A percentile compares a stretch with the other conserved stretches of the same genome.
Evolutionary conservation across 2,113 vertebrate genomes (phyloP).

Genomic region (Rhipidura dahli): DNA sequence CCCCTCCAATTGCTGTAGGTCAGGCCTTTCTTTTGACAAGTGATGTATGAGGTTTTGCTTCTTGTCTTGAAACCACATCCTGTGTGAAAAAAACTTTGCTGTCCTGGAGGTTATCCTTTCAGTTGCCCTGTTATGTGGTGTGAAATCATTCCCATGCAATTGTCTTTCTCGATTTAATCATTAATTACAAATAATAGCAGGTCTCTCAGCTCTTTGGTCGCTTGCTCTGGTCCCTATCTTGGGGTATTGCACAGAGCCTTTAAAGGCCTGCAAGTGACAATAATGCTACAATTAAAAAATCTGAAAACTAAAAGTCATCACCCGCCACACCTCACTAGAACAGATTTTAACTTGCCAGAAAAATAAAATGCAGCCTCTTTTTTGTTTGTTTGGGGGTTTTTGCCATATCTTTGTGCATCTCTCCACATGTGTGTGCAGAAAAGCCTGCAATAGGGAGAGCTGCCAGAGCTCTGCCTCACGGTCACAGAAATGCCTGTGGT

Average conservation of each 20-base stretch:
- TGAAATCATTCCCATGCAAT: not conserved
- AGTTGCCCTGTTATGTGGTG: not conserved
- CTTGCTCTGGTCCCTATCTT: not conserved
- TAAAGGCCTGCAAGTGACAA: not conserved
- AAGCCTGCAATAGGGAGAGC: not conserved
- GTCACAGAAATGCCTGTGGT: not conserved
- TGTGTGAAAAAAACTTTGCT: not conserved
- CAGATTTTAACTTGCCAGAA: not conserved
- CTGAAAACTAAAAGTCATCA: not conserved
- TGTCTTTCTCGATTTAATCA: not conserved
- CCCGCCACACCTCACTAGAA: not conserved
- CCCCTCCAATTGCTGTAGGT: not conserved
- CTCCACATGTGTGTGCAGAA: fast-evolving
- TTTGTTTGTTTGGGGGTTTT: not conserved
- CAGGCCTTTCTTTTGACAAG: not conserved
- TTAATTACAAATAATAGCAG: not conserved
- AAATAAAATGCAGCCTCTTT: not conserved
- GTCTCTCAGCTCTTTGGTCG: not conserved
- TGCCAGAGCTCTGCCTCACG: not conserved
- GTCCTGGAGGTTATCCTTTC: not conserved
- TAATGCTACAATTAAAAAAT: not conserved
- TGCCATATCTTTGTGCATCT: not conserved
- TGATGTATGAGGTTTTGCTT: not conserved
- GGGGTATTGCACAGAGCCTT: not conserved
- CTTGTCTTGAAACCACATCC: not conserved